Evolutionary conservation across 2,113 vertebrate species (phyloP).

Genomic region (Phalacrocorax pelagicus): DNA sequence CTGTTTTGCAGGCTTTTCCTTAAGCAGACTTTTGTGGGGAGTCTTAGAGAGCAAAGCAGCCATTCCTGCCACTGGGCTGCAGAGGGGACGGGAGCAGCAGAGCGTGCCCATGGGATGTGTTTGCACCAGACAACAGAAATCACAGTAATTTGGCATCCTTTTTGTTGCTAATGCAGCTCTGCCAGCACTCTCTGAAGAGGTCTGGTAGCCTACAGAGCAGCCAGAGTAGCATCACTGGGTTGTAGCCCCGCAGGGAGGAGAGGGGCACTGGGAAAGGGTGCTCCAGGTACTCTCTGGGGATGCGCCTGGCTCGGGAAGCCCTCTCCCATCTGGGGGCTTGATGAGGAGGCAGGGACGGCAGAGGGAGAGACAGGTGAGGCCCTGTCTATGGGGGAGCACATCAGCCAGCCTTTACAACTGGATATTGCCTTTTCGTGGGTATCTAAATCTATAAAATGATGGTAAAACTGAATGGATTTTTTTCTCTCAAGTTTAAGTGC

Average conservation of each 20-base stretch:
- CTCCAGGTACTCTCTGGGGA: neutral
- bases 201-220: neutral
- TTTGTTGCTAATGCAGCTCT: neutral
- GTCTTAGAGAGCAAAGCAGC: neutral
- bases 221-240: neutral
- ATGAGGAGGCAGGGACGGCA: neutral
- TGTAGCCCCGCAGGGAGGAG: fast-evolving
- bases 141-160: neutral
- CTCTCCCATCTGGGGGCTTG: fast-evolving
- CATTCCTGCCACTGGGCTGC: neutral
- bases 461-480: neutral
- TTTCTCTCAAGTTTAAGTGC: neutral
- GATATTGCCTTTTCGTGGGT: neutral
- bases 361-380: neutral
- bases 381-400: fast-evolving
- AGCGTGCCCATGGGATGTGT: neutral
- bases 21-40: neutral
- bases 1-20: neutral
- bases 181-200: fast-evolving
- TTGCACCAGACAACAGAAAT: neutral
- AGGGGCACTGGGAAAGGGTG: neutral
- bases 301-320: neutral
- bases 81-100: neutral
- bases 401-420: neutral
- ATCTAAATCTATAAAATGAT: neutral